Conservation (phyloP, 1,140 invertebrate genomes). For the Lamellibrachia luymesi region DNA sequence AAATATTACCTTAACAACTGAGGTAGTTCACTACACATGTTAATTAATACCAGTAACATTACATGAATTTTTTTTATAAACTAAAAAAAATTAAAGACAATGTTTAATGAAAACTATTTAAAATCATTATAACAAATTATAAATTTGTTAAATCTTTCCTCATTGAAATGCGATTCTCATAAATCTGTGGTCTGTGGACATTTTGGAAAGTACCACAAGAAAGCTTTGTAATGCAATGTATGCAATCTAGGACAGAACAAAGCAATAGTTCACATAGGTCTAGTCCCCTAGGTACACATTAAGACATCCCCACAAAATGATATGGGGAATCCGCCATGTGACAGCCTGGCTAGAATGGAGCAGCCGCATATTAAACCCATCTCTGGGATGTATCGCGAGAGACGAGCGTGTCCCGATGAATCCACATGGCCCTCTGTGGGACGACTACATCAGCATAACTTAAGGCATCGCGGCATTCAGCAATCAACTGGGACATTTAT, state of each 20-base stretch:
- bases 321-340: not conserved
- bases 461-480: not conserved
- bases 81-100: not conserved
- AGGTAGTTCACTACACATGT: not conserved
- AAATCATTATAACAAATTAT: not conserved
- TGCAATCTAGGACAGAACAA: not conserved
- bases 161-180: not conserved
- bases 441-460: not conserved
- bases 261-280: too few relatives aligned
- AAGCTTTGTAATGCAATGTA: not conserved
- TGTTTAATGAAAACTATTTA: not conserved
- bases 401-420: not conserved
- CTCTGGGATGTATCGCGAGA: not conserved
- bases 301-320: not conserved
- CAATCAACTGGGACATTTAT: conserved; percentile 5
- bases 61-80: not conserved
- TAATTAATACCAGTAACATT: not conserved
- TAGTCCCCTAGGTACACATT: not conserved
- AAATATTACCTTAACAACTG: not conserved
- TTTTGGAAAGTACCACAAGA: not conserved
- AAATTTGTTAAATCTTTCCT: not conserved
- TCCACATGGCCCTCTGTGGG: not conserved
- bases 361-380: not conserved
- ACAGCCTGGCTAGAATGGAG: not conserved
- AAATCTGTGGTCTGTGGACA: not conserved